Base-by-base conservation (phyloP, 2,113 vertebrate species). In the Limanda limanda region DNA sequence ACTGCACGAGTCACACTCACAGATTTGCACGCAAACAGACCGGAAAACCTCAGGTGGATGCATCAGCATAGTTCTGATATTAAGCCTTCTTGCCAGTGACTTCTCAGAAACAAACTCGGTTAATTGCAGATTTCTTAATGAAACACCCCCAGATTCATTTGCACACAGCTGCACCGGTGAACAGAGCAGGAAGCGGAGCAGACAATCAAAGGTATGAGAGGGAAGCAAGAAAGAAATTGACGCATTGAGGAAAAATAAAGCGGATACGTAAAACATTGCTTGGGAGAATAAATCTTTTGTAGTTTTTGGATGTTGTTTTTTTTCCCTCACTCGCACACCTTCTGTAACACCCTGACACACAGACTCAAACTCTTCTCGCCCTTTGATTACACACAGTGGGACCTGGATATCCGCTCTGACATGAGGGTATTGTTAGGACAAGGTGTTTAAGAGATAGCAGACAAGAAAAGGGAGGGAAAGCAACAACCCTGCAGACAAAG, bases 101-200 rank as follows among this genome's bases (percentile, higher is more conserved):
- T 67, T 79, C 73, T 74, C 17, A 79, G 71, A 59, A 68, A 71
- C 40, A 18, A 70, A 69, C 61, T 61, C 1, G 1, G 45, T 72
- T 80, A 86, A 84, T 88, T 86, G 64, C 56, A 14, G n/a, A 5
- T 84, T 84, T 79, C 13, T 57, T 84, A 68, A 83, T 52, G 35
- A 86, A 84, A 81, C 14, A 8, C 47, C 48, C 35, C 27, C 31
- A 18, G 31, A 65, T 70, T 17, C 35, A 83, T 79, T 81, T 79
- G 52, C 68, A 71, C 64, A 74, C 76, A 76, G 67, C 66, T 81
- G 67, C 66, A 74, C 55, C 25, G 40, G 52, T 64, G 74, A 87
- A 78, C 57, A 56, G 72, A 79, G 70, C 48, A 77, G 75, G 73
- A 85, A 75, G 71, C 59, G 57, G 69, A 27, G n/a, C 54, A 74